Conservation (phyloP, 2,797 vertebrate genomes). For the Prunella strophiata region DNA sequence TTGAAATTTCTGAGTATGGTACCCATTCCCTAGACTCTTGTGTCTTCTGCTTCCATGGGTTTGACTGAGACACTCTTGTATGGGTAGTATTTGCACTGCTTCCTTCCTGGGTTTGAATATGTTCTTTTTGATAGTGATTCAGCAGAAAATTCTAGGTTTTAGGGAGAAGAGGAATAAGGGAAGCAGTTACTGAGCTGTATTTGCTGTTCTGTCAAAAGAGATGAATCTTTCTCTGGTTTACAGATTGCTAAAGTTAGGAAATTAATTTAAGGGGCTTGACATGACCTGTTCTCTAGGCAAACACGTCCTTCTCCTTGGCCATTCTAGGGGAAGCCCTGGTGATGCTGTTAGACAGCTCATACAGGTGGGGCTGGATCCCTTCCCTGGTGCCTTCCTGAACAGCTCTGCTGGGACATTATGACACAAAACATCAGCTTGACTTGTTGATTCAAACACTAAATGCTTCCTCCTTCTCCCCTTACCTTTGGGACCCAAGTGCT, state of each 20-base stretch:
- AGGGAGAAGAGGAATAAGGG: not conserved
- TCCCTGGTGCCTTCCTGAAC: not conserved
- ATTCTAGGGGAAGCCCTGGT: not conserved
- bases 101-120: not conserved
- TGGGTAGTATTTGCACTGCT: not conserved
- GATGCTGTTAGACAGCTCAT: not conserved
- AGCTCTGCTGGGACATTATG: not conserved
- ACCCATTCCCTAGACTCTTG: not conserved
- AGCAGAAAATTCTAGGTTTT: not conserved
- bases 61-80: not conserved
- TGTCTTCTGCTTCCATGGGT: not conserved
- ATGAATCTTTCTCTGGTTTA: not conserved
- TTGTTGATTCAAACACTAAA: not conserved
- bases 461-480: not conserved
- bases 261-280: not conserved
- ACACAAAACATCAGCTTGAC: not conserved
- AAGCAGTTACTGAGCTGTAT: not conserved
- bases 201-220: not conserved
- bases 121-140: not conserved
- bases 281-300: not conserved
- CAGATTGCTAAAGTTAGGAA: not conserved
- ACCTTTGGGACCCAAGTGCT: not conserved
- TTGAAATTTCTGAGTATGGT: not conserved
- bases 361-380: not conserved
- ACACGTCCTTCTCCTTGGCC: not conserved